phyloP scores from a whole-genome alignment of 2,797 vertebrate genomes.

The Hemitrygon akajei region DNA sequence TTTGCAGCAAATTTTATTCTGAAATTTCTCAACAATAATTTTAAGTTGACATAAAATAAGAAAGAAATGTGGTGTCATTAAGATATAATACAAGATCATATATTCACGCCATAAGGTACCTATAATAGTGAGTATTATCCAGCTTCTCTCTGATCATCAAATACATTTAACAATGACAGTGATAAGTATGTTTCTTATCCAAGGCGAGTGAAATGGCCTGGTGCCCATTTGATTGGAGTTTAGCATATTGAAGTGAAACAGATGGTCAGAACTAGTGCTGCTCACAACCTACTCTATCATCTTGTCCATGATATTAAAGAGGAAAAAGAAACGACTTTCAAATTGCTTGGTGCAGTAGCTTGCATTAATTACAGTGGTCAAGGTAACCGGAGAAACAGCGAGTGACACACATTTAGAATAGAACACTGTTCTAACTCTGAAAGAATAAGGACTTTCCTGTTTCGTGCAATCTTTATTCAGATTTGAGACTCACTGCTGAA shows the following conservation, averaged over 20 bases:
- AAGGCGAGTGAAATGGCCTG: not conserved
- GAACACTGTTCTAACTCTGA: not conserved
- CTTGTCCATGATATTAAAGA: slow-evolving; percentile 3
- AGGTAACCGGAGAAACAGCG: not conserved
- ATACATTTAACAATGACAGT: not conserved
- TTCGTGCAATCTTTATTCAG: not conserved
- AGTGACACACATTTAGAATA: not conserved
- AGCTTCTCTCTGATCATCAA: not conserved
- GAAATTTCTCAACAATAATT: not conserved
- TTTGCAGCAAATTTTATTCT: not conserved
- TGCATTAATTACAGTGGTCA: not conserved
- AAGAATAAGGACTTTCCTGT: not conserved
- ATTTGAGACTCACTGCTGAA: not conserved
- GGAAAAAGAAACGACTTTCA: not conserved
- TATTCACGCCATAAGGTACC: not conserved
- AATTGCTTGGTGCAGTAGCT: not conserved
- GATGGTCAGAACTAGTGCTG: not conserved
- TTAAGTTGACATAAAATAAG: not conserved
- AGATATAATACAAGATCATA: not conserved
- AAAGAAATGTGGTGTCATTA: not conserved
- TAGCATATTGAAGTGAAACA: not conserved
- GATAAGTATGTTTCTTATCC: not conserved
- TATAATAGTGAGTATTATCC: not conserved
- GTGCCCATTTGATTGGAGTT: slow-evolving; percentile 9
- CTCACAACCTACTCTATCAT: not conserved